Evolutionary conservation across 2,113 vertebrate genomes (phyloP).

Genomic region (Ovis canadensis): DNA sequence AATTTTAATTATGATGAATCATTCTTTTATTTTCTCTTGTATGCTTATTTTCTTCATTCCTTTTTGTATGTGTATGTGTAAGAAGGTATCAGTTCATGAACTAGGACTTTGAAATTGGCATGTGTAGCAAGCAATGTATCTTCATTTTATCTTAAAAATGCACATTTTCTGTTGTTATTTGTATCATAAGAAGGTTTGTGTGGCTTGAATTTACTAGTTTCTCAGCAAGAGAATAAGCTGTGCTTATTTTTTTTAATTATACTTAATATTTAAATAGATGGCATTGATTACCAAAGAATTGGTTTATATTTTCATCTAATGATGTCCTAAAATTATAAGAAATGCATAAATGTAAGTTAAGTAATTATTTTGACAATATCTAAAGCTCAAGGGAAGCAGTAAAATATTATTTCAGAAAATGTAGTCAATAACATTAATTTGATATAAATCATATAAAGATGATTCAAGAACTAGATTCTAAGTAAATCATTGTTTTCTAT

Average conservation of each 20-base stretch:
- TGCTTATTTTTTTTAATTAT: neutral
- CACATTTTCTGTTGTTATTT: neutral
- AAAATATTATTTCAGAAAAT: neutral
- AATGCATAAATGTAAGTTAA: neutral
- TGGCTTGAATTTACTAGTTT: neutral
- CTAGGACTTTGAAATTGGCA: neutral
- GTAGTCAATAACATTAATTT: neutral
- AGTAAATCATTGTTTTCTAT: neutral
- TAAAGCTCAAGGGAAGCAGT: neutral
- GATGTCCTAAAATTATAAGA: neutral
- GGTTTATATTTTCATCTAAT: neutral
- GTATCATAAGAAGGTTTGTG: neutral
- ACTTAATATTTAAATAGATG: neutral
- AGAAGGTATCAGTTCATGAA: neutral
- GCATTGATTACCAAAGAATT: neutral
- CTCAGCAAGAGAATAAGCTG: neutral
- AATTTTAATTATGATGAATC: neutral
- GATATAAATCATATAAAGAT: neutral
- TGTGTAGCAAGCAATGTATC: neutral
- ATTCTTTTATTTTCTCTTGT: neutral
- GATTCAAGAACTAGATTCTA: neutral
- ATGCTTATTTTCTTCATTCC: neutral
- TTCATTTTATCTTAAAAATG: neutral
- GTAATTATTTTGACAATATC: neutral
- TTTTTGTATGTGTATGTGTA: neutral